Evolutionary conservation across 1,140 invertebrate genomes (phyloP).

Genomic region (Hypsibius dujardini): DNA sequence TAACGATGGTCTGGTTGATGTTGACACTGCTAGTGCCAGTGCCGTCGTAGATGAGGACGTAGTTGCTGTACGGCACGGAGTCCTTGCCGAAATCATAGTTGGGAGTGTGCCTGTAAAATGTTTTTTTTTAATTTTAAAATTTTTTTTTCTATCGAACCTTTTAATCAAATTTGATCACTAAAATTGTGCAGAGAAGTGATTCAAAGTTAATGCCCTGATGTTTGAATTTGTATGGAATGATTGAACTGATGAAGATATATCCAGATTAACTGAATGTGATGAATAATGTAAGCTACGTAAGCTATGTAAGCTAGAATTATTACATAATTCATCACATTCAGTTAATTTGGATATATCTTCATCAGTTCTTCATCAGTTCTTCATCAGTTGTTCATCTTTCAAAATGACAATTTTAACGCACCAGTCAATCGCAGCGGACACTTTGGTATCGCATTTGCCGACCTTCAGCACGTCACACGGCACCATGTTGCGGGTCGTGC

Average conservation of each 20-base stretch:
- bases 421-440: conserved; percentile 12
- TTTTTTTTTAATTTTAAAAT: too few relatives aligned
- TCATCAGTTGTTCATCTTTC: too few relatives aligned
- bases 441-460: not conserved
- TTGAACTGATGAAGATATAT: too few relatives aligned
- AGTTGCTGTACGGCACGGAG: conserved; percentile 12
- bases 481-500: not conserved
- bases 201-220: not conserved
- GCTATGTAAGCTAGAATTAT: too few relatives aligned
- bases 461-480: not conserved
- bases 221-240: not conserved
- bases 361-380: too few relatives aligned
- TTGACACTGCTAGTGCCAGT: not conserved
- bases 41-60: not conserved
- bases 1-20: not conserved
- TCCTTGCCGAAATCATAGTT: conserved; percentile 11
- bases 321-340: too few relatives aligned
- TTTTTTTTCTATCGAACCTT: too few relatives aligned
- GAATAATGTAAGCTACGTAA: not conserved
- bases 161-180: too few relatives aligned
- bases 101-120: not conserved
- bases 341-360: too few relatives aligned
- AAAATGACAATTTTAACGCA: not conserved
- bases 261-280: too few relatives aligned
- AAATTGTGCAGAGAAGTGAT: too few relatives aligned